These are phyloP conservation scores for Terebella lapidaria DNA, from an alignment of 2,888 invertebrate genomes.

Conservation along the genomic window DNA sequence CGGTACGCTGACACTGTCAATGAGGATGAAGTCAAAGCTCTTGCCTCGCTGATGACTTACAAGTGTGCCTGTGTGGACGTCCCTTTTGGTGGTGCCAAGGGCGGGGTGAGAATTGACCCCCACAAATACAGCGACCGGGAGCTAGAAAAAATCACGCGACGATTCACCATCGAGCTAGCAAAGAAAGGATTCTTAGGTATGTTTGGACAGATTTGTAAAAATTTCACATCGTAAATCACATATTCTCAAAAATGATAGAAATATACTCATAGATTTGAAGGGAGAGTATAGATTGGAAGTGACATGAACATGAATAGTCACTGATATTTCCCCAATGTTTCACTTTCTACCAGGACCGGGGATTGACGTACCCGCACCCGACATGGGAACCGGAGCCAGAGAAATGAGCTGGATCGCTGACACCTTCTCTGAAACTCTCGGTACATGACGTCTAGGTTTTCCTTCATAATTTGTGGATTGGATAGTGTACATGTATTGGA, in stretches of 20 bases:
- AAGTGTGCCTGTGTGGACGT: conserved; percentile 99
- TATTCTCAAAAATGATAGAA: too few relatives aligned
- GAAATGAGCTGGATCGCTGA: conserved; percentile 95
- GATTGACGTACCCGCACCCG: conserved; percentile 97
- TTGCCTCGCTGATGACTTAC: conserved; percentile 97
- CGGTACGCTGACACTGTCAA: conserved; percentile 88
- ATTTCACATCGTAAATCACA: too few relatives aligned
- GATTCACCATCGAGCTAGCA: conserved; percentile 89
- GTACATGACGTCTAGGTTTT: conserved; percentile 47
- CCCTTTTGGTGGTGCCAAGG: conserved; percentile 89
- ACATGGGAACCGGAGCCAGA: conserved; percentile 95
- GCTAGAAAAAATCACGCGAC: conserved; percentile 91
- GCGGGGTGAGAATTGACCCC: conserved; percentile 93
- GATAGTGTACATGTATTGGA: too few relatives aligned
- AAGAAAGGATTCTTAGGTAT: conserved; percentile 92
- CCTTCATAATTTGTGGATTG: neutral
- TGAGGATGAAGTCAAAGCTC: conserved; percentile 90
- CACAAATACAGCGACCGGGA: conserved; percentile 85
- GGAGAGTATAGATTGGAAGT: too few relatives aligned
- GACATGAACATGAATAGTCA: too few relatives aligned
- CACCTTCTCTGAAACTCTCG: conserved; percentile 90
- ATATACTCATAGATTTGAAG: too few relatives aligned
- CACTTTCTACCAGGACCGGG: conserved; percentile 76
- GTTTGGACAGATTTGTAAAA: too few relatives aligned
- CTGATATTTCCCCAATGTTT: too few relatives aligned